Base-by-base conservation (phyloP, 2,113 vertebrate species). In the Apistogramma diplotaenia region DNA sequence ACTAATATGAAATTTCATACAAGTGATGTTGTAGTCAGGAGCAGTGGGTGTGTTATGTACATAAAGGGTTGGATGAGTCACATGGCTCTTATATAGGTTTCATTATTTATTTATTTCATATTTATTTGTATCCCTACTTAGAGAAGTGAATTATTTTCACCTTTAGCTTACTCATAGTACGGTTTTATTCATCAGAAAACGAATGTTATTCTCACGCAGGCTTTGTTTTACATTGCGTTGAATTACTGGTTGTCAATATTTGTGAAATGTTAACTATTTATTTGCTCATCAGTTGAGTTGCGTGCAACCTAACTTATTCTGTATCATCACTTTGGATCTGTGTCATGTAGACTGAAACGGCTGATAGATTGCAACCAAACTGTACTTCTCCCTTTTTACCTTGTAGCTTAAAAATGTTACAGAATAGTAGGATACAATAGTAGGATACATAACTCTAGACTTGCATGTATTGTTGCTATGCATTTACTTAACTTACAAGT, bases 381-480 rank as follows among this genome's bases (percentile, higher is more conserved):
- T 89, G 90, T 93, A 87, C 79, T 83, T 89, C 76, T 65, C 51
- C 76, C 72, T 79, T 88, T 89, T 87, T 87, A 87, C 84, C 82
- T 74, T 89, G 77, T 94, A 94, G 91, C 86, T 88, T 86, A 83
- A 81, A 60, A 76, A 76, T 79, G 76, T 89, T 78, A 79, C 65
- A 62, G 31, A 88, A 73, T 73, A 74, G 84, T 93, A 92, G 88
- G 84, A 81, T 85, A 81, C 57, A 80, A 81, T 72, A 71, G 82
- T 93, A 93, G 88, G 85, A 85, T 88, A 77, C 57, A 31, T 85
- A 85, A 89, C 79, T 86, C 33, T 93, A 93, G 91, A 92, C 86
- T 87, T 93, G 94, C 94, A 94, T 94, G 94, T 92, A 92, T n/a
- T 89, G 91, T 94, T 90, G 92, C 92, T 93, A 93, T 94, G 93